phyloP scores from a whole-genome alignment of 2,113 vertebrate species.

The Cyanistes caeruleus region DNA sequence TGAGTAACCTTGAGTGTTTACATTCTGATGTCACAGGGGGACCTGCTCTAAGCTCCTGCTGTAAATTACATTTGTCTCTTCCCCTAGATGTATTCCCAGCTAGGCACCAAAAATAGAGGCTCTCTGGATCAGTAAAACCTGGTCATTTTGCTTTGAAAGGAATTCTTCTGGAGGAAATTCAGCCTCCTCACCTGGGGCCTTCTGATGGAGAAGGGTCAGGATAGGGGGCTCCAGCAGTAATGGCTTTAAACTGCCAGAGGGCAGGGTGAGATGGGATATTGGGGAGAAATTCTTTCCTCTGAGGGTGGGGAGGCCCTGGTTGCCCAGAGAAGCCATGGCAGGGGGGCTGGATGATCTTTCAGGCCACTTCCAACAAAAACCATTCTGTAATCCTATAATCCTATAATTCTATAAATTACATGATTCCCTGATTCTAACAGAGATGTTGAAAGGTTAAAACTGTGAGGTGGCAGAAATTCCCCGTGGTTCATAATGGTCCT shows the following conservation, averaged over 20 bases:
- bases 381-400: neutral
- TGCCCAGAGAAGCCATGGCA: neutral
- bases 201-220: neutral
- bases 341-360: neutral
- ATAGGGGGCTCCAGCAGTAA: neutral
- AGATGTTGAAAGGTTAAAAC: neutral
- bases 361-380: neutral
- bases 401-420: neutral
- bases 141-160: neutral
- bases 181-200: neutral
- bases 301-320: neutral
- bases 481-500: neutral
- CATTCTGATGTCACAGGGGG: neutral
- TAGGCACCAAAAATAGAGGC: neutral
- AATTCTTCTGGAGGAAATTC: neutral
- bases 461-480: neutral
- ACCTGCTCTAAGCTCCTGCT: neutral
- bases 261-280: neutral
- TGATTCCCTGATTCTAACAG: neutral
- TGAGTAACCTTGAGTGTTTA: neutral
- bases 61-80: neutral
- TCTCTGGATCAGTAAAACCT: neutral
- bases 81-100: neutral
- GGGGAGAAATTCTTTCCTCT: neutral
- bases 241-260: neutral